These are phyloP conservation scores for Catharus fuscescens DNA, from an alignment of 2,113 vertebrate species.

Conservation along the genomic window DNA sequence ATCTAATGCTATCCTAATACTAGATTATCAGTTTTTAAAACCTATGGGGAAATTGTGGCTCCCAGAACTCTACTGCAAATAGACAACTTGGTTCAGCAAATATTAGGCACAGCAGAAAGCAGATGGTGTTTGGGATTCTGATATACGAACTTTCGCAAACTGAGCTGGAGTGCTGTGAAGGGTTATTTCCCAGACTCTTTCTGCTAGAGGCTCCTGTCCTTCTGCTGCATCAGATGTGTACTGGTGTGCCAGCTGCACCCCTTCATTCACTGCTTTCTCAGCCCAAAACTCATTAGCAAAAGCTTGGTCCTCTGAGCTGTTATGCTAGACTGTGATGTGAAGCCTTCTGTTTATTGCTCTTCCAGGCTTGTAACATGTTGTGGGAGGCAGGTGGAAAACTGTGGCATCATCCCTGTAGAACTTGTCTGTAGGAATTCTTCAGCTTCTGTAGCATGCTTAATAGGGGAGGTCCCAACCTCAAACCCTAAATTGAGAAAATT, in stretches of 20 bases:
- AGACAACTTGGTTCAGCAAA: slow-evolving; percentile 2
- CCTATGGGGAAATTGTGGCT: not conserved
- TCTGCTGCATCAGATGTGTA: not conserved
- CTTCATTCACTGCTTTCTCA: not conserved
- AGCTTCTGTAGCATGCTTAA: not conserved
- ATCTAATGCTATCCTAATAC: not conserved
- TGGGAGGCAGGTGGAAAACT: not conserved
- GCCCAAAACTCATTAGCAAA: not conserved
- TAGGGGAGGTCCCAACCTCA: not conserved
- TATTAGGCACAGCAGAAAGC: not conserved
- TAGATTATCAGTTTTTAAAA: slow-evolving; percentile 23
- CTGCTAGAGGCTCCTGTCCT: not conserved
- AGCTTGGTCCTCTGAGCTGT: not conserved
- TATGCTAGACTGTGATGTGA: not conserved
- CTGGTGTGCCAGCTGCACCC: not conserved
- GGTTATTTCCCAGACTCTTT: not conserved
- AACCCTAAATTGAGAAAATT: not conserved
- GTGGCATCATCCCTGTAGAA: not conserved
- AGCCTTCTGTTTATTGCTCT: not conserved
- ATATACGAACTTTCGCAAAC: not conserved
- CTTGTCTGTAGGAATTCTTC: not conserved
- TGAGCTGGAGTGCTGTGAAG: not conserved
- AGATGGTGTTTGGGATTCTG: not conserved
- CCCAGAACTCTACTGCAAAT: not conserved
- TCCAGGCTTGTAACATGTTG: fast-evolving